Evolutionary conservation across 2,888 invertebrate species (phyloP).

Genomic region (Standfussiana lucernea): DNA sequence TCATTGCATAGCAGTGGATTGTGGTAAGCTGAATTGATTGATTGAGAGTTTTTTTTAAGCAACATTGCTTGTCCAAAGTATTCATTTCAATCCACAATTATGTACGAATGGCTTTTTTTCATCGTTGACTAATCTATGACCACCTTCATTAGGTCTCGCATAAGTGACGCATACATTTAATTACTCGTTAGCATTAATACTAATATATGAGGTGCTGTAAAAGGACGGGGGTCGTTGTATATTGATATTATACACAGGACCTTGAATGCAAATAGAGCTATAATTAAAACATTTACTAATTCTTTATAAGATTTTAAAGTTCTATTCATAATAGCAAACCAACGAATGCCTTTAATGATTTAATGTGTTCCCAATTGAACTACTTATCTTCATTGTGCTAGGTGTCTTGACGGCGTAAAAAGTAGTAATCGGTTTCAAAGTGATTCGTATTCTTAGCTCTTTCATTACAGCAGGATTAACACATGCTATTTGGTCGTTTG

Average conservation of each 20-base stretch:
- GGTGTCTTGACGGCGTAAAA: background rate
- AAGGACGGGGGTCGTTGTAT: slow-evolving; percentile 23
- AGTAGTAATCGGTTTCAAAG: background rate
- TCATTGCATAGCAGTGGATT: background rate
- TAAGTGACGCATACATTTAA: slow-evolving; percentile 46
- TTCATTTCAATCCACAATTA: background rate
- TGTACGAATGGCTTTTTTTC: background rate
- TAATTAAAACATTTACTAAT: slow-evolving; percentile 25
- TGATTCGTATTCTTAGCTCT: background rate
- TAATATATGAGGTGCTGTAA: slow-evolving; percentile 28
- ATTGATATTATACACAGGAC: slow-evolving; percentile 26
- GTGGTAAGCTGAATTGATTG: background rate
- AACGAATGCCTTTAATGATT: background rate
- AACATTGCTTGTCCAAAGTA: background rate
- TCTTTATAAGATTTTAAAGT: background rate
- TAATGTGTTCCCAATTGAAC: background rate
- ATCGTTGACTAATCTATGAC: slow-evolving; percentile 34
- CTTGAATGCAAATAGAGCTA: slow-evolving; percentile 13
- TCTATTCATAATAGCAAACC: background rate
- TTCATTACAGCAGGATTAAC: background rate
- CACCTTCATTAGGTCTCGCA: slow-evolving; percentile 41
- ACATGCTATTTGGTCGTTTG: background rate
- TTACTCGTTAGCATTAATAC: slow-evolving; percentile 50
- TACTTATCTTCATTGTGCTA: background rate
- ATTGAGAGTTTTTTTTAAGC: background rate